These are phyloP conservation scores for Gorsachius goisagi DNA, from an alignment of 2,113 vertebrate species.

Conservation along the genomic window DNA sequence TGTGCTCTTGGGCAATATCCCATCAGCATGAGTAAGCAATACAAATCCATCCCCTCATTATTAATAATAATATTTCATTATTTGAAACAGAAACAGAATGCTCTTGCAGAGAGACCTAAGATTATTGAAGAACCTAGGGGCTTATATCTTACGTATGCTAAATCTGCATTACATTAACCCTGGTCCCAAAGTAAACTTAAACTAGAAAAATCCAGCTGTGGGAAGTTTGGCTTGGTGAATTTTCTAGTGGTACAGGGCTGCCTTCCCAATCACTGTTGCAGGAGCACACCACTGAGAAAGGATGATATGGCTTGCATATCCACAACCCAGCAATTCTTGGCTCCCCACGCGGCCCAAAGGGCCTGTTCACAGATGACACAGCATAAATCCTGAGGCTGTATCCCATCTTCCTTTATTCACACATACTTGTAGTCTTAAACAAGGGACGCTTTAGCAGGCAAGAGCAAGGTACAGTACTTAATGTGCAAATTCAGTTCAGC, in stretches of 20 bases:
- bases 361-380: background rate
- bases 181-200: background rate
- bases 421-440: background rate
- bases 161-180: background rate
- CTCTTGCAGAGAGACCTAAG: background rate
- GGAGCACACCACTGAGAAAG: background rate
- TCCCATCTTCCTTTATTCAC: background rate
- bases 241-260: background rate
- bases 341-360: background rate
- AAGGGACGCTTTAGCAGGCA: background rate
- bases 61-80: background rate
- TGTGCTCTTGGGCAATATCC: background rate
- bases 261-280: background rate
- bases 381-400: background rate
- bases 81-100: background rate
- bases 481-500: slow-evolving; percentile 37
- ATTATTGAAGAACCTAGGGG: background rate
- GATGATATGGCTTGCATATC: background rate
- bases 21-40: background rate
- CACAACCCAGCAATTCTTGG: background rate
- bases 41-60: background rate
- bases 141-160: background rate
- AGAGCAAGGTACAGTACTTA: background rate
- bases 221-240: background rate
- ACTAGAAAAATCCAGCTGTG: background rate